Conservation (phyloP, 2,888 invertebrate genomes). For the Geophilus truncorum region DNA sequence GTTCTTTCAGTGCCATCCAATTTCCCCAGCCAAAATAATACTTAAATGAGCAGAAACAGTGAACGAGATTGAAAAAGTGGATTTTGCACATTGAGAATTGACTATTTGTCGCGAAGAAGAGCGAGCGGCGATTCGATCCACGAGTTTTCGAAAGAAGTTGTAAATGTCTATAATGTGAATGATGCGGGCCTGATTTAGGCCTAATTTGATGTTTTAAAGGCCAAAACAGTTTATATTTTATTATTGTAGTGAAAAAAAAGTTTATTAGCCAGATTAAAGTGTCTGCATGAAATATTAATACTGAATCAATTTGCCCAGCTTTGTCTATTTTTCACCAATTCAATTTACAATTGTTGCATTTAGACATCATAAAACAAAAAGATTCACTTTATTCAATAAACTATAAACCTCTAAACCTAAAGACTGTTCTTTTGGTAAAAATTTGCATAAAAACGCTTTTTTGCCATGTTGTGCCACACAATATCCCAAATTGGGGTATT, state of each 20-base stretch:
- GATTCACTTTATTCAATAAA: no score
- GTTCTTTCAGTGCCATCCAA: conserved; percentile 18
- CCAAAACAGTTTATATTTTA: not conserved
- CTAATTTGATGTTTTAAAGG: not conserved
- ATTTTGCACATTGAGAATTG: not conserved
- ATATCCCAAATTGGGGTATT: no score
- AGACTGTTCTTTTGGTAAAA: no score
- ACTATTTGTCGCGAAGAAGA: not conserved
- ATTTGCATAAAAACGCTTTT: no score
- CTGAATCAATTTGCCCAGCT: not conserved
- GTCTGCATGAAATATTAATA: not conserved
- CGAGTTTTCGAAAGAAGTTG: not conserved
- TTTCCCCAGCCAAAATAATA: not conserved
- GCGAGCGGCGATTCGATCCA: not conserved
- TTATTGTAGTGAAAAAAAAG: not conserved
- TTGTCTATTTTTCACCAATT: no score
- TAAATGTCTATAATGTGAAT: not conserved
- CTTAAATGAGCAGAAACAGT: not conserved
- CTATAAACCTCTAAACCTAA: no score
- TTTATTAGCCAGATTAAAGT: not conserved
- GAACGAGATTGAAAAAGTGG: not conserved
- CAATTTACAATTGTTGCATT: no score
- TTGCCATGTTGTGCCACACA: no score
- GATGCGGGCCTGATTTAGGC: not conserved
- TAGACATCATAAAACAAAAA: no score